Conservation (phyloP, 1,140 invertebrate genomes). For the Papilio machaon region DNA sequence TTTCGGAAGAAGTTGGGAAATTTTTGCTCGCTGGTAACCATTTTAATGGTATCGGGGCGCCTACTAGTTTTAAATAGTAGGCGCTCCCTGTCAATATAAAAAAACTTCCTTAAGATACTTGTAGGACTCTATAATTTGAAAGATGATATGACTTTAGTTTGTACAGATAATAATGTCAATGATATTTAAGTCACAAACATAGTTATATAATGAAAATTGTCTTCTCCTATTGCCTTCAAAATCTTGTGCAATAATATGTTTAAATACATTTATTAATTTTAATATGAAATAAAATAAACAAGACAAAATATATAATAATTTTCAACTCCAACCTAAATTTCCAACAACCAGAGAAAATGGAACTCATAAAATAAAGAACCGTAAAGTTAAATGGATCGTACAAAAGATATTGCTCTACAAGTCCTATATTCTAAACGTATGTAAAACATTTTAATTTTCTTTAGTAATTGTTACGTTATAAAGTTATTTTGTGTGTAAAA, state of each 20-base stretch:
- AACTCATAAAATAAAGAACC: slow-evolving; percentile 25
- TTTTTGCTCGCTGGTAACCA: too few relatives aligned
- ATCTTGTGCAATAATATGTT: neutral
- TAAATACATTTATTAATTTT: neutral
- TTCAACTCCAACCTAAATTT: slow-evolving; percentile 28
- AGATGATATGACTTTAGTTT: neutral
- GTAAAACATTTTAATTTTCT: slow-evolving; percentile 8
- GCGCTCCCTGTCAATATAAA: too few relatives aligned
- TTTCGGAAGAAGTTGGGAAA: too few relatives aligned
- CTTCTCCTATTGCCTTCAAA: too few relatives aligned
- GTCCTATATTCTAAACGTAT: neutral
- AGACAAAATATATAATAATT: slow-evolving; percentile 43
- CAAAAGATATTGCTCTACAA: neutral
- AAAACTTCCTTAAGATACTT: too few relatives aligned
- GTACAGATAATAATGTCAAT: neutral
- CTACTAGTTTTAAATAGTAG: too few relatives aligned
- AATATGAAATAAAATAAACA: neutral
- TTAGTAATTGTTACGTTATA: too few relatives aligned
- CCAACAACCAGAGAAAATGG: slow-evolving; percentile 15
- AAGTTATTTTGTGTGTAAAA: neutral
- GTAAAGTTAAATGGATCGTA: slow-evolving; percentile 21
- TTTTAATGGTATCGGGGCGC: too few relatives aligned
- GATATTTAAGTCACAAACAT: neutral
- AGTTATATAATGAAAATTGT: neutral
- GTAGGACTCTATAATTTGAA: too few relatives aligned